A percentile compares a stretch with the other conserved stretches of the same genome.
Conservation (phyloP, 2,888 invertebrate genomes). For the Noctua janthe region DNA sequence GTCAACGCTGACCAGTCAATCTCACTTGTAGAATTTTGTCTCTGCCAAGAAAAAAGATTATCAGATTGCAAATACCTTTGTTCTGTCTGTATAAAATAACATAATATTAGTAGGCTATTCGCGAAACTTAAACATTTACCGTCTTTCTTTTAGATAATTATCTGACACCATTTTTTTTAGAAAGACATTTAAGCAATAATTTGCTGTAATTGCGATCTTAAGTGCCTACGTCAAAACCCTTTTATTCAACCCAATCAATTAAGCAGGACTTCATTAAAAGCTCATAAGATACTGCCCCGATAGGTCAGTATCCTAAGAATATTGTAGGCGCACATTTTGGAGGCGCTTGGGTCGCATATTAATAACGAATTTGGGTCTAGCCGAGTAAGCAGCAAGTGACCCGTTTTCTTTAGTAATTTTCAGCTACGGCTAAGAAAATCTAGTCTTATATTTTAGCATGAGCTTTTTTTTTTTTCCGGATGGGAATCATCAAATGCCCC, state of each 20-base stretch:
- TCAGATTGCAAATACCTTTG: background rate
- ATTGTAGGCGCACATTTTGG: constrained; percentile 49
- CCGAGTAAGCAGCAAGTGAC: constrained; percentile 54
- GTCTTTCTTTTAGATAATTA: background rate
- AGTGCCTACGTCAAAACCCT: background rate
- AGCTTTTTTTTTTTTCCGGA: too few relatives aligned
- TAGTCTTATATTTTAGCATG: background rate
- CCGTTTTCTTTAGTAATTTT: constrained; percentile 45
- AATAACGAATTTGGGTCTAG: constrained; percentile 62
- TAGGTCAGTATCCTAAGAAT: constrained; percentile 58
- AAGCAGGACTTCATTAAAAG: constrained; percentile 16
- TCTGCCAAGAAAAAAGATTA: background rate
- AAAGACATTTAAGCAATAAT: background rate
- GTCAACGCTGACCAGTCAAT: too few relatives aligned
- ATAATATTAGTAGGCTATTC: background rate
- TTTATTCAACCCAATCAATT: constrained; percentile 1
- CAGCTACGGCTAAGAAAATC: constrained; percentile 5
- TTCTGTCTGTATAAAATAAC: background rate
- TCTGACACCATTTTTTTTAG: background rate
- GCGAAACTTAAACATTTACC: background rate
- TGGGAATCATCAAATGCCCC: too few relatives aligned
- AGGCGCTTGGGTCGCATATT: constrained; percentile 49
- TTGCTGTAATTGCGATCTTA: background rate
- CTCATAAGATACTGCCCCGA: constrained; percentile 43
- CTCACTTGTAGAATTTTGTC: background rate